These are phyloP conservation scores for Hiodon alosoides DNA, from an alignment of 2,113 vertebrate genomes.

Conservation along the genomic window DNA sequence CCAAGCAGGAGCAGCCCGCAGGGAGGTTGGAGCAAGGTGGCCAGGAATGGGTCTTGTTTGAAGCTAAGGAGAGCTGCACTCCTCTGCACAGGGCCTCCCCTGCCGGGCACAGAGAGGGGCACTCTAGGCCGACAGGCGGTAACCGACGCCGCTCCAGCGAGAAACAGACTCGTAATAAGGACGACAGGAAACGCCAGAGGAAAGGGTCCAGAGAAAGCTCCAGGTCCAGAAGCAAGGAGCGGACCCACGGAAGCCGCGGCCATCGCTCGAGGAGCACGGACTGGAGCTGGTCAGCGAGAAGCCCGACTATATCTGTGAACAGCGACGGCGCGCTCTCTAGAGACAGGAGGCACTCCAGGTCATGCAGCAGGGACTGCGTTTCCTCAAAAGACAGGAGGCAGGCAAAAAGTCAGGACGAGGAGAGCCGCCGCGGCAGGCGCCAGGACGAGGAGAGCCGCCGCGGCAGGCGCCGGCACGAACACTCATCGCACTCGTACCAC, in stretches of 20 bases:
- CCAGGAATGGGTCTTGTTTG: neutral
- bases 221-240: constrained; percentile 58
- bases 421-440: constrained; percentile 55
- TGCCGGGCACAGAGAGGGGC: neutral
- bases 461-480: constrained; percentile 54
- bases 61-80: neutral
- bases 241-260: constrained; percentile 38
- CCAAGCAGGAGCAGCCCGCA: constrained; percentile 48
- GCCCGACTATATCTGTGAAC: constrained; percentile 57
- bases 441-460: constrained; percentile 55
- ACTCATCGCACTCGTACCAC: constrained; percentile 44
- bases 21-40: constrained; percentile 36
- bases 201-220: constrained; percentile 48
- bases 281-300: constrained; percentile 53
- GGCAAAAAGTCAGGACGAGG: constrained; percentile 59
- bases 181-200: constrained; percentile 43
- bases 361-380: constrained; percentile 55
- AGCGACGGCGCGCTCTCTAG: constrained; percentile 56
- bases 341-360: constrained; percentile 57
- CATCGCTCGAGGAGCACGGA: constrained; percentile 52
- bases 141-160: constrained; percentile 37
- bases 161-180: constrained; percentile 41
- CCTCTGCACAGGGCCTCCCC: neutral
- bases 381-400: constrained; percentile 42
- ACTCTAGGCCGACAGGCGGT: neutral